Evolutionary conservation across 1,140 invertebrate species (phyloP).

Genomic region (Scaptomyza montana): DNA sequence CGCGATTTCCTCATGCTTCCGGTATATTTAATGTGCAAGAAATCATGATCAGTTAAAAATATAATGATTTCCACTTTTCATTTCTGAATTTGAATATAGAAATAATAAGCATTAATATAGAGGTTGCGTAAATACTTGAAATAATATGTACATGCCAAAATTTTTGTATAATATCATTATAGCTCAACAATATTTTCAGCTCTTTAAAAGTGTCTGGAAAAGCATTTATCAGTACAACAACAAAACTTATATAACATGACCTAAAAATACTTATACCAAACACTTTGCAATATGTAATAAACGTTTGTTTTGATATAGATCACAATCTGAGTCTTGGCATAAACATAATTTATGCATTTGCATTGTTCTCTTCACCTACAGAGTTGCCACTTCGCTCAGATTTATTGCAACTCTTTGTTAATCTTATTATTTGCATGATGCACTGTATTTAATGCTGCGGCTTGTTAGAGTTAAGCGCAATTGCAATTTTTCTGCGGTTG

Average conservation of each 20-base stretch:
- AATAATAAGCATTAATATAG: background rate
- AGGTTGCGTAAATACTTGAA: background rate
- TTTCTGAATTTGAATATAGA: too few relatives aligned
- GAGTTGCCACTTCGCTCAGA: conserved; percentile 25
- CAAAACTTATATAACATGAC: background rate
- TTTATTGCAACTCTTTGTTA: conserved; percentile 29
- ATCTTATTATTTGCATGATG: background rate
- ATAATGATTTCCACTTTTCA: background rate
- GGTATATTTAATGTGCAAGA: background rate
- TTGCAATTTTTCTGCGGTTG: conserved; percentile 2
- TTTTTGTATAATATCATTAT: background rate
- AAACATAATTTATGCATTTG: conserved; percentile 28
- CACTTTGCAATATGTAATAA: background rate
- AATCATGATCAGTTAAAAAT: conserved; percentile 5
- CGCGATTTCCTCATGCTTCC: background rate
- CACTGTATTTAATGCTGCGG: conserved; percentile 19
- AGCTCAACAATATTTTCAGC: background rate
- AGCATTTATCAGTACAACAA: background rate
- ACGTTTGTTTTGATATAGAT: background rate
- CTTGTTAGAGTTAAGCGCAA: conserved; percentile 9
- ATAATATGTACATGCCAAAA: too few relatives aligned
- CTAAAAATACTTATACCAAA: background rate
- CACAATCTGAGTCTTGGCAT: background rate
- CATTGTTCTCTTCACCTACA: conserved; percentile 32
- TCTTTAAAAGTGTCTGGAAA: background rate